A percentile compares a stretch with the other conserved stretches of the same genome.
Conservation (phyloP, 2,888 invertebrate species). For the Tenthredo notha region DNA sequence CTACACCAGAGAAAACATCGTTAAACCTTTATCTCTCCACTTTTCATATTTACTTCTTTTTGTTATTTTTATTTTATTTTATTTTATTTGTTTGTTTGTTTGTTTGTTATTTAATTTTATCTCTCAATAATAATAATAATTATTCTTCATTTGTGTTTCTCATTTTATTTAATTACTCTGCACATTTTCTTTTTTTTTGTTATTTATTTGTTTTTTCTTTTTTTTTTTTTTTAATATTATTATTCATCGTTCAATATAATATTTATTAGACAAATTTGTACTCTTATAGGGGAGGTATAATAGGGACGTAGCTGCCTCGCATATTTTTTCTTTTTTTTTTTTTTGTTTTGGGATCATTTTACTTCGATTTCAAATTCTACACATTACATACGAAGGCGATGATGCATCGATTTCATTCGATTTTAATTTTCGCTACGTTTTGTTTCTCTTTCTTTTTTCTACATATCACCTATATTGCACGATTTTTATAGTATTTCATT, state of each 20-base stretch:
- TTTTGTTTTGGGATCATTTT: slow-evolving; percentile 62
- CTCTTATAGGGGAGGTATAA: slow-evolving; percentile 76
- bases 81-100: slow-evolving; percentile 59
- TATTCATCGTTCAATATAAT: slow-evolving; percentile 72
- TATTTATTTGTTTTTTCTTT: slow-evolving; percentile 58
- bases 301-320: slow-evolving; percentile 71
- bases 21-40: slow-evolving; percentile 73
- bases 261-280: slow-evolving; percentile 77
- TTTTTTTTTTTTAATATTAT: slow-evolving; percentile 56
- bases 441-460: slow-evolving; percentile 25
- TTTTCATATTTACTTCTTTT: slow-evolving; percentile 53
- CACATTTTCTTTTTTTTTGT: slow-evolving; percentile 59
- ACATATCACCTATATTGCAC: not conserved
- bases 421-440: not conserved
- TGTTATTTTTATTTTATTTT: slow-evolving; percentile 55
- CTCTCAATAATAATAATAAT: slow-evolving; percentile 36
- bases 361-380: slow-evolving; percentile 51
- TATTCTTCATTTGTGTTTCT: slow-evolving; percentile 57
- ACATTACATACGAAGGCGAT: not conserved
- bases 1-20: slow-evolving; percentile 73
- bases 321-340: slow-evolving; percentile 50
- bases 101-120: slow-evolving; percentile 30
- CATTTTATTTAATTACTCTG: slow-evolving; percentile 59
- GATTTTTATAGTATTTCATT: not conserved
- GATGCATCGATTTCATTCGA: not conserved